A percentile compares a stretch with the other conserved stretches of the same genome.
phyloP scores from a whole-genome alignment of 2,797 vertebrate species.

The Platalea minor region DNA sequence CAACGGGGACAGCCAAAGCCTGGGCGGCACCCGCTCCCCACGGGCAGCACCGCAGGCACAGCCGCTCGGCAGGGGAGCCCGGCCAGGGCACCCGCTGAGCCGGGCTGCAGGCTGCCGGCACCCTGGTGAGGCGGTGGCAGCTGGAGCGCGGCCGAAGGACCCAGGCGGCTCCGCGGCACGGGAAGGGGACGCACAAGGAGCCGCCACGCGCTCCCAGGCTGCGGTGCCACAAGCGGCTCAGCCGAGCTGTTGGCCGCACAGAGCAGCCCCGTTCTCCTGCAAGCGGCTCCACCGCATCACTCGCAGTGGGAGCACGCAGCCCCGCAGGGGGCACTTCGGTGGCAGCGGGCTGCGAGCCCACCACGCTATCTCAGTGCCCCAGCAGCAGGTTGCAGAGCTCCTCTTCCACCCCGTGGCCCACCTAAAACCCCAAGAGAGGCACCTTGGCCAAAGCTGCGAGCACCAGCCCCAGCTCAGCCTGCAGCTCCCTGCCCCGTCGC shows the following conservation, averaged over 20 bases:
- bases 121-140: neutral
- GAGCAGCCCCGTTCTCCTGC: neutral
- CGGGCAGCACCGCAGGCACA: neutral
- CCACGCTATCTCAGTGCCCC: rapidly evolving
- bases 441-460: rapidly evolving
- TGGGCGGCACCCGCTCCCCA: too few species aligned
- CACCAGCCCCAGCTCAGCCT: neutral
- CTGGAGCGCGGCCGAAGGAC: rapidly evolving
- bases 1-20: neutral
- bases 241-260: rapidly evolving
- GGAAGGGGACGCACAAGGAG: too few species aligned
- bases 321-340: rapidly evolving
- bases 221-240: rapidly evolving
- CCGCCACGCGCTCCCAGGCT: rapidly evolving
- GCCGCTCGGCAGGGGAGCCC: neutral
- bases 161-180: rapidly evolving
- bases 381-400: rapidly evolving
- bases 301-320: neutral
- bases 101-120: neutral
- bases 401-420: rapidly evolving
- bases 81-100: neutral
- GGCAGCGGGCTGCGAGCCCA: neutral
- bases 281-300: neutral
- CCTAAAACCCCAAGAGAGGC: neutral
- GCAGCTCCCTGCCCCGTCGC: neutral